Evolutionary conservation across 2,797 vertebrate species (phyloP), one percentile per base, ranked within the genome.

Genomic region (Chaetophractus vellerosus): DNA sequence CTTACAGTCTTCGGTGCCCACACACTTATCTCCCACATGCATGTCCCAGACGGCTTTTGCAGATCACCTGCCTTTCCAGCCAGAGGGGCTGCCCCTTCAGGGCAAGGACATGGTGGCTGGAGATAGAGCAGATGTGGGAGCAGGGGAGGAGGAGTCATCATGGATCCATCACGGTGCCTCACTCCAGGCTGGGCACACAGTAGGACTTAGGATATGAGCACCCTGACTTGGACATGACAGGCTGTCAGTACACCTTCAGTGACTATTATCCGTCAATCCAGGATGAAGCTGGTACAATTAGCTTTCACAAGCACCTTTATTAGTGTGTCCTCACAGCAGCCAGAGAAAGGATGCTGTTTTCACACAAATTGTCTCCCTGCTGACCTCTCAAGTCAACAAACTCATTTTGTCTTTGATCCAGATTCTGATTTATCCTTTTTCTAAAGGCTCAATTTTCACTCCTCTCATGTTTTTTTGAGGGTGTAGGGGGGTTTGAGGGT

Each of bases 381-480:
- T 94, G 95, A 93, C 93, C 96, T 80, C 50, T 96, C 81, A 90
- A 88, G 18, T 93, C 95, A 96, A 75, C 93, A 96, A 88, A 88
- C 78, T 96, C n/a, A 23, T 84, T 88, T 90, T 45, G 11, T 96
- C 96, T 98, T 98, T 97, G 96, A 98, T 97, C 93, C 87, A 87
- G 95, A 95, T 97, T 98, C 97, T 94, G 96, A 89, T 68, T 97
- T 98, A 91, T 92, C 52, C 68, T 91, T 91, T 98, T 92, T 93
- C 94, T 92, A 96, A 97, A 97, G 92, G 79, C 91, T 98, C 92
- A 96, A 64, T 98, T 98, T 98, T 97, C 93, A 95, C 96, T 96
- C 72, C 86, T 97, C 64, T 94, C 64, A 81, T 91, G 90, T 69
- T 95, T 97, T 97, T 95, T 76, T 78, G 24, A 7, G 21, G 72